Percentiles rank a stretch among this genome's conserved stretches.
These are phyloP conservation scores for Abrostola triplasia DNA, from an alignment of 2,888 invertebrate species.

Conservation along the genomic window DNA sequence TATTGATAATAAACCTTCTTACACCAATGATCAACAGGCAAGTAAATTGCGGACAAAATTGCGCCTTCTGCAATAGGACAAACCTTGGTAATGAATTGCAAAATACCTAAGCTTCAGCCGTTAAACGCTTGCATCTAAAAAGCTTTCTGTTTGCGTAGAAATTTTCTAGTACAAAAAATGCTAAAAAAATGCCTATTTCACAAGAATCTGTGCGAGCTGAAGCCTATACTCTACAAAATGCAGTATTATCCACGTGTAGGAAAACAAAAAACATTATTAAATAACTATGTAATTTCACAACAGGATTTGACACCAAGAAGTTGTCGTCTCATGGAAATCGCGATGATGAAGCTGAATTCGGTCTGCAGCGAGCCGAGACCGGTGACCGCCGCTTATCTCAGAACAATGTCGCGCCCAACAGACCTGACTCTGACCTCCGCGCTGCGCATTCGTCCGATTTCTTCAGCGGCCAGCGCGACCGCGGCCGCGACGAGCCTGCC, in stretches of 20 bases:
- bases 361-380: slow-evolving; percentile 92
- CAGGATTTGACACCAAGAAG: slow-evolving; percentile 91
- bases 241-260: background rate
- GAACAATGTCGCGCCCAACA: slow-evolving; percentile 67
- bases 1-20: background rate
- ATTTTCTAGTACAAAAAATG: slow-evolving; percentile 11
- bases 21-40: slow-evolving; percentile 7
- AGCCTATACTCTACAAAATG: slow-evolving; percentile 28
- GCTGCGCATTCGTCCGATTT: slow-evolving; percentile 93
- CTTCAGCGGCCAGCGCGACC: slow-evolving; percentile 89
- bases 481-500: slow-evolving; percentile 79
- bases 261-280: slow-evolving; percentile 1
- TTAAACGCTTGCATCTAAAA: slow-evolving; percentile 58
- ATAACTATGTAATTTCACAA: slow-evolving; percentile 34
- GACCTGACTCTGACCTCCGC: slow-evolving; percentile 89
- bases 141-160: slow-evolving; percentile 49
- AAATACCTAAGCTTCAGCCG: slow-evolving; percentile 62
- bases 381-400: slow-evolving; percentile 86
- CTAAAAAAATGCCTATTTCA: slow-evolving; percentile 16
- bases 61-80: slow-evolving; percentile 14
- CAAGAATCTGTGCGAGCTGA: slow-evolving; percentile 16
- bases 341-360: slow-evolving; percentile 92
- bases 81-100: slow-evolving; percentile 63
- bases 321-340: slow-evolving; percentile 78
- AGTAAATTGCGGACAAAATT: background rate